phyloP scores from a whole-genome alignment of 2,888 invertebrate genomes.

The Sisyra terminalis region DNA sequence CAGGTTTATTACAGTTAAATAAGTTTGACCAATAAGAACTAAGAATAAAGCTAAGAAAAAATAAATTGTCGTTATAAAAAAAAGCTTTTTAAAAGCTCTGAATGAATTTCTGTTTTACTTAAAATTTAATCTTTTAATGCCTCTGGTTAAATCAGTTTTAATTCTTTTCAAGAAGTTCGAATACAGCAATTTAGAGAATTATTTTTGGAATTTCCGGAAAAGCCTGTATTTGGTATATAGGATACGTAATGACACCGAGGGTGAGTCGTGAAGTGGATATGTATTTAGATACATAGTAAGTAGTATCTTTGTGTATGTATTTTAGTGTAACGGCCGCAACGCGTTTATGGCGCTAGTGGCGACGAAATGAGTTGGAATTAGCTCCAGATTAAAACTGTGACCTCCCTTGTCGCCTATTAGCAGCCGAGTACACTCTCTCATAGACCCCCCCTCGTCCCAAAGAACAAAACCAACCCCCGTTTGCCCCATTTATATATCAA shows the following conservation, averaged over 20 bases:
- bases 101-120: too few relatives aligned
- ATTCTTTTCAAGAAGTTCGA: too few relatives aligned
- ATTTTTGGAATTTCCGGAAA: not conserved
- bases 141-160: too few relatives aligned
- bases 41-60: too few relatives aligned
- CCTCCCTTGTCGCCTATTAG: conserved; percentile 27
- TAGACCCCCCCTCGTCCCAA: not conserved
- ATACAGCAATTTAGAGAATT: not conserved
- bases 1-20: too few relatives aligned
- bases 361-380: conserved; percentile 19
- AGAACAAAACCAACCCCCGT: not conserved
- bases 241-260: not conserved
- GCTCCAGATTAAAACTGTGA: conserved; percentile 28
- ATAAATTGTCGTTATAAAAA: too few relatives aligned
- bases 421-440: conserved; percentile 10
- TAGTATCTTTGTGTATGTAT: conserved; percentile 1
- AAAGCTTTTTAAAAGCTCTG: too few relatives aligned
- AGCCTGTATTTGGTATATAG: not conserved
- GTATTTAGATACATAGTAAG: not conserved
- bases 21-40: too few relatives aligned
- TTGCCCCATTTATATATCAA: not conserved
- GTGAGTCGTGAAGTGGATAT: too few relatives aligned
- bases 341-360: conserved; percentile 11
- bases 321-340: conserved; percentile 9
- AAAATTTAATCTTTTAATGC: too few relatives aligned